These are phyloP conservation scores for Peromyscus melanophrys DNA, from an alignment of 2,797 vertebrate genomes.

Conservation along the genomic window DNA sequence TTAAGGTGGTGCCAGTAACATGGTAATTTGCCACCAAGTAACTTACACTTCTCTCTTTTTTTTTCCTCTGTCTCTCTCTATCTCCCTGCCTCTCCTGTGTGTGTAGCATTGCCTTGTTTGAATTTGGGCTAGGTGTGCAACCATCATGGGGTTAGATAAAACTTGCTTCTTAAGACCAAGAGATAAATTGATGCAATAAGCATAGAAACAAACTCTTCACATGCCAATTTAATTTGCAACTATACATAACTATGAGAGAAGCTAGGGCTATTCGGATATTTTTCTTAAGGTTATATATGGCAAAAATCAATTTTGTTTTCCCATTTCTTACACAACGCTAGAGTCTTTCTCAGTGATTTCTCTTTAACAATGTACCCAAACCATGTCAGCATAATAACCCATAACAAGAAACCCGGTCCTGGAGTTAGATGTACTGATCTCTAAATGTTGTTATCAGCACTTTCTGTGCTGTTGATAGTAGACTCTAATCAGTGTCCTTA, in stretches of 20 bases:
- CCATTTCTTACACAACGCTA: neutral
- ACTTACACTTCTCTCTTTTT: neutral
- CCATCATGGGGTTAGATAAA: slow-evolving; percentile 39
- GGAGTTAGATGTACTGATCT: neutral
- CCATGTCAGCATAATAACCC: neutral
- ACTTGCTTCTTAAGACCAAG: neutral
- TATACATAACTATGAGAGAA: neutral
- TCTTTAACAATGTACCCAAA: neutral
- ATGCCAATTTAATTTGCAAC: neutral
- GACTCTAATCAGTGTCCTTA: neutral
- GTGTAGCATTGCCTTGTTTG: neutral
- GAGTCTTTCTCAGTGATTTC: neutral
- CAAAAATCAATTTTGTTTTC: neutral
- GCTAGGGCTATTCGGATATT: neutral
- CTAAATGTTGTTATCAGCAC: neutral
- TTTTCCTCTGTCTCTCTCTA: neutral
- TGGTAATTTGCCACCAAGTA: neutral
- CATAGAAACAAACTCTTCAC: neutral
- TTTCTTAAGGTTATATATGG: neutral
- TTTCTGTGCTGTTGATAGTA: neutral
- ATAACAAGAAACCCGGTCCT: neutral
- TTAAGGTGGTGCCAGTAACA: neutral
- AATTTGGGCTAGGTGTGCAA: neutral
- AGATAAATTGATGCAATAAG: neutral
- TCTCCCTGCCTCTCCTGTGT: neutral